Conservation (phyloP, 2,113 vertebrate species). For the Coptodon bakossiorum region DNA sequence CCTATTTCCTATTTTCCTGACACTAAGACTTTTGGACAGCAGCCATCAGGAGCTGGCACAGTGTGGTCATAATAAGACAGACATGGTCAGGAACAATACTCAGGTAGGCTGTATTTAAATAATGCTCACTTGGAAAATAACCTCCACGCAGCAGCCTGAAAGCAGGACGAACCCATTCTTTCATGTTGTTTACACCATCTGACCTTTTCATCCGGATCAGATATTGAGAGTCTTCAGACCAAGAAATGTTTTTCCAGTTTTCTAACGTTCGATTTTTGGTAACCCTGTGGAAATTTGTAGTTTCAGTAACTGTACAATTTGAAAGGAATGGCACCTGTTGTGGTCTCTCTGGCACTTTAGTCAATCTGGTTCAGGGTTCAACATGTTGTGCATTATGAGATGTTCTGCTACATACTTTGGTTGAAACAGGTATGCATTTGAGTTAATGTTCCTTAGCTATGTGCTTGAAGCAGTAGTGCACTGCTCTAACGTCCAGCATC, state of each 20-base stretch:
- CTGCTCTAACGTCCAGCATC: not conserved
- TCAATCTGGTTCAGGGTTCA: not conserved
- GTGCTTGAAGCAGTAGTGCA: not conserved
- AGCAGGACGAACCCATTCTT: too few relatives aligned
- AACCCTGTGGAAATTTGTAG: not conserved
- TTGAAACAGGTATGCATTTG: not conserved
- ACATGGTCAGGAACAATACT: not conserved
- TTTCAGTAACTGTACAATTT: not conserved
- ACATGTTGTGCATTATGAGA: not conserved
- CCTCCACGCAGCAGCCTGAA: accelerated
- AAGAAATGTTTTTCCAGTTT: not conserved
- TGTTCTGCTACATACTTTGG: not conserved
- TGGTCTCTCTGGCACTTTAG: not conserved
- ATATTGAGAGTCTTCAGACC: not conserved
- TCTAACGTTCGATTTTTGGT: not conserved
- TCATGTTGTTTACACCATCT: too few relatives aligned
- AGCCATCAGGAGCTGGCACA: not conserved
- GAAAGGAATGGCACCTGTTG: not conserved
- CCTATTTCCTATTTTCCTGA: not conserved
- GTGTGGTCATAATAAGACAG: not conserved
- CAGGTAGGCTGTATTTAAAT: not conserved
- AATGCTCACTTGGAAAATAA: not conserved
- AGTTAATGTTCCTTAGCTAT: not conserved
- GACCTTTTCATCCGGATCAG: not conserved
- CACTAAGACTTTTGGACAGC: not conserved